These are phyloP conservation scores for Hydrocynus forskahlii DNA, from an alignment of 2,797 vertebrate species.

Conservation along the genomic window DNA sequence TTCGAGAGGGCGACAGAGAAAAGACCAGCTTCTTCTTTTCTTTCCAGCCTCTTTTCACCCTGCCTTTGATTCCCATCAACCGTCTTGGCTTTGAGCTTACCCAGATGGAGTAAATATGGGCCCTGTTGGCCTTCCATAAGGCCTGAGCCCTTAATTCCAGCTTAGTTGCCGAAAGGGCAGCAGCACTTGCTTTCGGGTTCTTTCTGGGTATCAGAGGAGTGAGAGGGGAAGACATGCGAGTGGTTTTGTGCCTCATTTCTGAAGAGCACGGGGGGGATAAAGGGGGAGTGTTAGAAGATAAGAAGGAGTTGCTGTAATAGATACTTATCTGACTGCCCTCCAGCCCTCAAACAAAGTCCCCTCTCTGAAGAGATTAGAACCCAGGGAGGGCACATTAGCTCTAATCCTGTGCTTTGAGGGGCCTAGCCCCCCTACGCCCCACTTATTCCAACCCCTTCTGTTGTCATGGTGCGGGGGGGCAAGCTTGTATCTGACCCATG, in stretches of 20 bases:
- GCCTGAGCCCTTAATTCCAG: slow-evolving; percentile 83
- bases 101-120: slow-evolving; percentile 87
- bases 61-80: slow-evolving; percentile 78
- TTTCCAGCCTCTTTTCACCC: slow-evolving; percentile 63
- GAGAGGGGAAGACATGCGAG: slow-evolving; percentile 74
- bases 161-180: slow-evolving; percentile 80
- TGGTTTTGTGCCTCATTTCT: slow-evolving; percentile 81
- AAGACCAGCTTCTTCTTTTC: slow-evolving; percentile 47
- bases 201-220: slow-evolving; percentile 77
- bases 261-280: slow-evolving; percentile 44
- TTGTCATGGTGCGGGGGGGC: slow-evolving; percentile 60
- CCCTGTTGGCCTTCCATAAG: slow-evolving; percentile 73
- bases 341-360: slow-evolving; percentile 84
- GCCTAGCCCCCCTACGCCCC: slow-evolving; percentile 71
- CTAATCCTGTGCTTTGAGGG: slow-evolving; percentile 86
- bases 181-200: slow-evolving; percentile 79
- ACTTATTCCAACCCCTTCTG: slow-evolving; percentile 80
- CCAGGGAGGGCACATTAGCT: slow-evolving; percentile 88
- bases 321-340: slow-evolving; percentile 87
- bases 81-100: slow-evolving; percentile 73
- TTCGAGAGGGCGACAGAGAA: slow-evolving; percentile 25
- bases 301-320: slow-evolving; percentile 86
- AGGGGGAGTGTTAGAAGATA: slow-evolving; percentile 74
- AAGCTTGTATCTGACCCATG: slow-evolving; percentile 77
- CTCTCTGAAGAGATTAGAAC: slow-evolving; percentile 87